Percentiles rank a stretch among this genome's conserved stretches.
Conservation (phyloP, 2,888 invertebrate genomes). For the Brachylomia viminalis region DNA sequence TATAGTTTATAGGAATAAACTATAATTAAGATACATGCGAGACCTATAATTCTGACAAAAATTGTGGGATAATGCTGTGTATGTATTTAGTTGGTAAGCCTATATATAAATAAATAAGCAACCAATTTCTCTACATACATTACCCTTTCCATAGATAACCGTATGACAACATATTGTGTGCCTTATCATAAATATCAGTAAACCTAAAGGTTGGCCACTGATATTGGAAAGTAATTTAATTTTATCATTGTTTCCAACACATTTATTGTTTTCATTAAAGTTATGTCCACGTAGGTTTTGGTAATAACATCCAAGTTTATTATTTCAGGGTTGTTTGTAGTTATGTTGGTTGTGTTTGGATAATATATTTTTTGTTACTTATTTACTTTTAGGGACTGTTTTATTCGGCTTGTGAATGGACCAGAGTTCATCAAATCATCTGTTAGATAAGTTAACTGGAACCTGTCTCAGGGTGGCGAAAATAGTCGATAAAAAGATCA, state of each 20-base stretch:
- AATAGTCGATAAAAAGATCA: too few relatives aligned
- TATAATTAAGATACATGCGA: neutral
- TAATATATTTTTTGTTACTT: neutral
- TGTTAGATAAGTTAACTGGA: too few relatives aligned
- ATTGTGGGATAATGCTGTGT: neutral
- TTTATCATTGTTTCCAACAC: slow-evolving; percentile 70
- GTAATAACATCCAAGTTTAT: slow-evolving; percentile 49
- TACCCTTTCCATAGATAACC: slow-evolving; percentile 19
- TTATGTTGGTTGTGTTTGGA: neutral
- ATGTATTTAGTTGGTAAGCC: neutral
- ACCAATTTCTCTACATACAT: neutral
- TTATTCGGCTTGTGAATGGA: neutral
- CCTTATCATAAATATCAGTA: slow-evolving; percentile 55
- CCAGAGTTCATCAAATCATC: too few relatives aligned
- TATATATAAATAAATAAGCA: neutral
- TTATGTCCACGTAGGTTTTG: slow-evolving; percentile 52
- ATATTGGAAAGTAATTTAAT: slow-evolving; percentile 72
- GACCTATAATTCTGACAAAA: neutral
- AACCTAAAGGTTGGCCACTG: slow-evolving; percentile 54
- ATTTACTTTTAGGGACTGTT: neutral
- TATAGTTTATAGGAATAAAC: too few relatives aligned
- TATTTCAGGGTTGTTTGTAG: slow-evolving; percentile 12
- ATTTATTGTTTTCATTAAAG: slow-evolving; percentile 63
- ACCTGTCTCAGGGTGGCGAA: too few relatives aligned
- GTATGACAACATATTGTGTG: slow-evolving; percentile 35